Evolutionary conservation across 2,797 vertebrate species (phyloP), one percentile per base, ranked within the genome.

Genomic region (Limosa lapponica): DNA sequence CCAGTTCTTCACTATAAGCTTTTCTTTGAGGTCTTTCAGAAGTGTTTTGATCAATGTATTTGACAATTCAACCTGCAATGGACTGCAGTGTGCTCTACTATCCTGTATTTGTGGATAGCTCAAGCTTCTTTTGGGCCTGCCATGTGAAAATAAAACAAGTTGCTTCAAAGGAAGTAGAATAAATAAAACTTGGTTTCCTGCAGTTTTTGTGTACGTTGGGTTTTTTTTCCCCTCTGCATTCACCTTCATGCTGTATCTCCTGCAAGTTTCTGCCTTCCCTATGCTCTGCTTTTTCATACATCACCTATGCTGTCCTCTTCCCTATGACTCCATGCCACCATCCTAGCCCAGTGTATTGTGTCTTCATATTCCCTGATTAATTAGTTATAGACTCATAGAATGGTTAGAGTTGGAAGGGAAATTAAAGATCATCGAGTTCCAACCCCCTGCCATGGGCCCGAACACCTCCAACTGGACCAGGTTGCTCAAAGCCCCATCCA

Each of bases 221-320:
- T 0, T 0, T 39, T 46, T 57, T 62, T 41, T 41, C 3, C 8
- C n/a, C 16, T 79, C 27, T 3, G 5, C 43, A 66, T 48, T 82
- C 32, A 62, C 12, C 32, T 43, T 71, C 66, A 58, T 36, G 16
- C 46, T 4, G 0, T 67, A 20, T 37, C 6, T 62, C 15, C 18
- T 65, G 23, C 17, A 28, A 58, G 48, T 27, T 86, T 16, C 39
- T 58, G 28, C 23, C 22, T 44, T 69, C 22, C 16, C 15, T 34
- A 1, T 61, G 46, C 19, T 20, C 24, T 43, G 17, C 46, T 36
- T 49, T 46, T 64, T 72, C 19, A 36, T 39, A 1, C 13, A 5
- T 37, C 39, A 55, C 3, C 32, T 75, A 0, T 54, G 19, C 32
- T 67, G 5, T 44, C 39, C 10, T 36, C 8, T 9, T 62, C 8